Conservation (phyloP, 1,140 invertebrate species). For the Akabosia matsudoensis region DNA sequence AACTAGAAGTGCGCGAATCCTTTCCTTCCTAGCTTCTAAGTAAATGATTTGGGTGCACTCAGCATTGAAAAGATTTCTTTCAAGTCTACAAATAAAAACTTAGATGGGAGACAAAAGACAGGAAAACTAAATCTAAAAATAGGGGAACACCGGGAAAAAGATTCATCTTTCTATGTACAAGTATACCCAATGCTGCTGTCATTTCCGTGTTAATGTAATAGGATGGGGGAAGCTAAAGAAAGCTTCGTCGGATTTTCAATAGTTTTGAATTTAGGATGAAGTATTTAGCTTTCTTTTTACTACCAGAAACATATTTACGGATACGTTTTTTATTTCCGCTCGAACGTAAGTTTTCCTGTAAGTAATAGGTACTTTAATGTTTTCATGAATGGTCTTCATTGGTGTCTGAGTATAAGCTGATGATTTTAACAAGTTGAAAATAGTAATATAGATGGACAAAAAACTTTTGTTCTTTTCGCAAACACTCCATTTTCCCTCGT, state of each 20-base stretch:
- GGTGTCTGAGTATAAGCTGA: neutral
- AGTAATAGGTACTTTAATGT: too few species aligned
- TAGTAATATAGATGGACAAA: neutral
- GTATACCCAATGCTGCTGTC: neutral
- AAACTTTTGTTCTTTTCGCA: neutral
- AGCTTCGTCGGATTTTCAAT: neutral
- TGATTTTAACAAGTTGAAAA: neutral
- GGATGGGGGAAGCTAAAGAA: neutral
- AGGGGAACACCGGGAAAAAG: neutral
- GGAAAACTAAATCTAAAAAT: neutral
- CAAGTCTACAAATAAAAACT: too few species aligned
- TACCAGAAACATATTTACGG: too few species aligned
- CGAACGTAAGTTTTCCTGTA: too few species aligned
- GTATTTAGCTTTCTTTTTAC: neutral
- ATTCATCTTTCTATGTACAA: neutral
- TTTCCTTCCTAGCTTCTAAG: neutral
- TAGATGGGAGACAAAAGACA: too few species aligned
- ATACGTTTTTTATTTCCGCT: too few species aligned
- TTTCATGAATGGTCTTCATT: too few species aligned
- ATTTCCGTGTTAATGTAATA: neutral
- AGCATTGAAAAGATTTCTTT: too few species aligned
- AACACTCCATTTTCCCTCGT: neutral
- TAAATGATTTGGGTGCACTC: neutral
- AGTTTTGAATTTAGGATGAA: neutral
- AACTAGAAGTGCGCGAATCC: neutral